phyloP scores from a whole-genome alignment of 64 coral and sea anemone species.

The Montipora efflorescens region DNA sequence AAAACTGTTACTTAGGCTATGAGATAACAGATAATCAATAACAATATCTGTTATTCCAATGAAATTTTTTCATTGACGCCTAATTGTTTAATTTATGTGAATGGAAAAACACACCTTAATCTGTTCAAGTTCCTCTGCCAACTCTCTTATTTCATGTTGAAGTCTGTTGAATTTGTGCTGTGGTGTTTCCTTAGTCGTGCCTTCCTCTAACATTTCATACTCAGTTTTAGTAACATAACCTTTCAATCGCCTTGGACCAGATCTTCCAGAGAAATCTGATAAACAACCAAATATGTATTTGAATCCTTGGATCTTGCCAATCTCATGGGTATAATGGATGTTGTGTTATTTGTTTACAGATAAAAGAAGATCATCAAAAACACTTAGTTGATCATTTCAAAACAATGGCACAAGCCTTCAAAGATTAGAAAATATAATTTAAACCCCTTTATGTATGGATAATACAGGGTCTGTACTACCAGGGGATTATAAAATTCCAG shows the following conservation, averaged over 20 bases:
- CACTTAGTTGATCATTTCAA: not conserved
- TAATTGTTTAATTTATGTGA: not conserved
- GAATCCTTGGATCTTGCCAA: too few relatives aligned
- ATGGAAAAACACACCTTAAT: conserved; percentile 82
- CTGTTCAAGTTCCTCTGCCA: conserved; percentile 97
- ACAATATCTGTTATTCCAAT: too few relatives aligned
- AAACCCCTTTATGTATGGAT: not conserved
- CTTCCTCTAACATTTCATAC: conserved; percentile 97
- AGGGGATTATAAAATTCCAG: too few relatives aligned
- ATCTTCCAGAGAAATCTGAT: conserved; percentile 93
- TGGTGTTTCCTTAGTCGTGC: conserved; percentile 87
- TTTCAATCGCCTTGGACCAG: conserved; percentile 78
- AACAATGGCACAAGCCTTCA: not conserved
- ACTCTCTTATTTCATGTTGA: conserved; percentile 95
- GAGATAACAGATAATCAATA: too few relatives aligned
- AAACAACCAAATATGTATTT: not conserved
- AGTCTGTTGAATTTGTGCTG: conserved; percentile 92
- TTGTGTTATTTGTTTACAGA: too few relatives aligned
- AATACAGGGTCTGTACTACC: not conserved
- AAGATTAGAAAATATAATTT: not conserved
- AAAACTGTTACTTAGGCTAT: too few relatives aligned
- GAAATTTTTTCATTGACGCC: too few relatives aligned
- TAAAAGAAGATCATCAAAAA: too few relatives aligned
- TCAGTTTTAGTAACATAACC: conserved; percentile 92
- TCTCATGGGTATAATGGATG: too few relatives aligned